Percentiles rank a stretch among this genome's conserved stretches.
Evolutionary conservation across 2,113 vertebrate species (phyloP).

Genomic region (Hymenochirus boettgeri): DNA sequence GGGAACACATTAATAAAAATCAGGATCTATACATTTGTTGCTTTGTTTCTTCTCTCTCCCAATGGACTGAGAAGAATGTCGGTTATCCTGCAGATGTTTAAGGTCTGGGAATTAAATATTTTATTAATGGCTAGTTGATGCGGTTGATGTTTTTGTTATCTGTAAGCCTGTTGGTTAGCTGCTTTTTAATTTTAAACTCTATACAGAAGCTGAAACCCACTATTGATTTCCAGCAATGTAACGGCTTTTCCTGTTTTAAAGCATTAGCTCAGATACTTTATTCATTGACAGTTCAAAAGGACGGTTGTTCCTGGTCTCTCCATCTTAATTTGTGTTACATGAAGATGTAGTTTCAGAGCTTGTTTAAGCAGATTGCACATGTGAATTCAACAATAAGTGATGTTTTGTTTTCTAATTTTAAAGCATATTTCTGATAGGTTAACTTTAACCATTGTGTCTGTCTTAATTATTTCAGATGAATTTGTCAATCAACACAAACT

Average conservation of each 20-base stretch:
- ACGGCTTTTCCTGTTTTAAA: neutral
- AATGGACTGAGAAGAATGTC: neutral
- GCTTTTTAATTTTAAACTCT: neutral
- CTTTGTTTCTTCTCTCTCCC: neutral
- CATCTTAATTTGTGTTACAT: no score
- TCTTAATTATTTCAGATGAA: no score
- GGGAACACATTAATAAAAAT: no score
- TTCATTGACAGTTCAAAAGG: neutral
- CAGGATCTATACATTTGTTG: no score
- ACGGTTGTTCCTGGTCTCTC: neutral
- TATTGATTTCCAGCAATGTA: neutral
- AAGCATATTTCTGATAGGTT: no score
- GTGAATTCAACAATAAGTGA: no score
- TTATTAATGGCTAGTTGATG: neutral
- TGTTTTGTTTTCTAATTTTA: no score
- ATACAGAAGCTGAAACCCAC: neutral
- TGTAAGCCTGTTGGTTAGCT: neutral
- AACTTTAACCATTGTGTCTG: no score
- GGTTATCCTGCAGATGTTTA: neutral
- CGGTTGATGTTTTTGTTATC: neutral
- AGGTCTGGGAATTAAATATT: neutral
- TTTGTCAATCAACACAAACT: no score
- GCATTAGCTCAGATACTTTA: neutral
- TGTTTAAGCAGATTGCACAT: no score
- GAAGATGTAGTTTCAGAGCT: no score